These are phyloP conservation scores for Cydia strobilella DNA, from an alignment of 1,140 invertebrate genomes.

Conservation along the genomic window DNA sequence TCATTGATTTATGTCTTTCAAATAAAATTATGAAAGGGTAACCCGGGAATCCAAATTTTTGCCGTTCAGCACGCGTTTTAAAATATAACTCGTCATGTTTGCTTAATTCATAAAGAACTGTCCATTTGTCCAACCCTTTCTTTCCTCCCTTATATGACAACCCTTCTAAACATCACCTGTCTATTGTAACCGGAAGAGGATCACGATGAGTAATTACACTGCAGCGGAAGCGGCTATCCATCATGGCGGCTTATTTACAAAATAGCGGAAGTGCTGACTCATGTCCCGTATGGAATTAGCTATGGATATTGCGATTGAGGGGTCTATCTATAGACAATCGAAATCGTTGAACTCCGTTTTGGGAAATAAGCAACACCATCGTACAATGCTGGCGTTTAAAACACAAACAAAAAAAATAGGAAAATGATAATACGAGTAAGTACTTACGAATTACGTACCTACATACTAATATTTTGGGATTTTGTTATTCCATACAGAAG, in stretches of 20 bases:
- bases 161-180: conserved; percentile 15
- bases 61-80: background rate
- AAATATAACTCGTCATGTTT: background rate
- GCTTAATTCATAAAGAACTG: background rate
- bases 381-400: no score
- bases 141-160: background rate
- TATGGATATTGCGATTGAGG: conserved; percentile 2
- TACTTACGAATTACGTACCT: no score
- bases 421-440: no score
- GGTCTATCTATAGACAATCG: background rate
- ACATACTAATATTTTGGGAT: no score
- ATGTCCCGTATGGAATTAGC: conserved; percentile 10
- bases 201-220: conserved; percentile 24
- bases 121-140: background rate
- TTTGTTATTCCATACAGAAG: no score
- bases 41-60: no score
- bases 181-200: conserved; percentile 22
- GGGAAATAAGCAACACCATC: no score
- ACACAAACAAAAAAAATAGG: no score
- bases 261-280: conserved; percentile 21
- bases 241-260: conserved; percentile 28
- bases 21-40: no score
- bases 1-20: background rate
- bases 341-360: no score
- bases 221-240: conserved; percentile 27